Base-by-base conservation (phyloP, 2,888 invertebrate species). In the Oscheius sp. region DNA sequence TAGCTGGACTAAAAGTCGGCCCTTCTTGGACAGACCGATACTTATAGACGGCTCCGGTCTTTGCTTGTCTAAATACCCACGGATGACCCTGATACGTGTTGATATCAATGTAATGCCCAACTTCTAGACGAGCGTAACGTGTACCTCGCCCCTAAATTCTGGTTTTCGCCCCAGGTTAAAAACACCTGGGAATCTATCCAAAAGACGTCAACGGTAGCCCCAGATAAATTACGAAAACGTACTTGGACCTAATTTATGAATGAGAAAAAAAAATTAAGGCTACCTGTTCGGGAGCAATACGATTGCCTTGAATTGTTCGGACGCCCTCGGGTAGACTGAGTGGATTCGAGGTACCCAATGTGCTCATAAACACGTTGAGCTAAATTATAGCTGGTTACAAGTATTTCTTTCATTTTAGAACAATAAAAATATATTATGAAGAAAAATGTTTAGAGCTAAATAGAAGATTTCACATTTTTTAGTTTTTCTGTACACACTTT, bases 271-370 rank as follows among this genome's bases (percentile, higher is more conserved):
- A n/a, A n/a, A n/a, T n/a, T n/a, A n/a, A n/a, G n/a, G n/a, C n/a
- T n/a, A n/a, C n/a, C n/a, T n/a, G n/a, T n/a, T n/a, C n/a, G n/a
- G n/a, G n/a, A n/a, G n/a, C n/a, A n/a, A n/a, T n/a, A n/a, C n/a
- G n/a, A n/a, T n/a, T n/a, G n/a, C n/a, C n/a, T n/a, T n/a, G n/a
- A n/a, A n/a, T n/a, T n/a, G n/a, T n/a, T n/a, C n/a, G n/a, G n/a
- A 50, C 50, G 50, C 28, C 30, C n/a, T 50, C 28, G 30, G 50
- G 14, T 26, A 50, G 50, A 26, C 50, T 30, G 50, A 50, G 50
- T 14, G 50, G 50, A 50, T 50, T 50, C 26, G 26, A 50, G 6
- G 26, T 12, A 8, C 24, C 50, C 8, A 22, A 26, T 28, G 28
- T 17, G 41, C 17, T 41, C 41, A 41, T 41, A 41, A 41, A 41